Evolutionary conservation across 2,888 invertebrate genomes (phyloP), one percentile per base, ranked within the genome.

Genomic region (Entomobrya multifasciata): DNA sequence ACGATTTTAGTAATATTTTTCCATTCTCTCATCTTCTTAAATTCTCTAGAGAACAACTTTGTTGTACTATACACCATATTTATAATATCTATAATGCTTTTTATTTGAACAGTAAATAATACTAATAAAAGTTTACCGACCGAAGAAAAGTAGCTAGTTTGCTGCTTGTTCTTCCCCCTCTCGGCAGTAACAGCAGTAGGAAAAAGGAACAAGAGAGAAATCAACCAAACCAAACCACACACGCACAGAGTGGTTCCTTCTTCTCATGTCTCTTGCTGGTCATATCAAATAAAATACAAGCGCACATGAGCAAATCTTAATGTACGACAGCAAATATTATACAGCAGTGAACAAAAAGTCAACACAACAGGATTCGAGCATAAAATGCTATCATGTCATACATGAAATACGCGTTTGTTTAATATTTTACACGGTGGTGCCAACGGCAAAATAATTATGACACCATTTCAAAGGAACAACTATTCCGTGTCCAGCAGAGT

Each of bases 371-470:
- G 49, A 52, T 15, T 15, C 49, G 49, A 22, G 72, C 49, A 49
- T 52, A 72, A 72, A 72, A 72, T 72, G 72, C 49, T 72, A 72
- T 72, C 72, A 72, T 72, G 72, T 72, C 72, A 72, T 72, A 72
- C 49, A 72, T 72, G 72, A 72, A 72, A 72, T 72, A 72, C 72
- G 36, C 5, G 49, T 30, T 72, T 72, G 72, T 72, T 49, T 72
- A 72, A 49, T 72, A 72, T 72, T 36, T 36, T 72, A 25, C 72
- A 47, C 22, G 60, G 60, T 67, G 60, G 65, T 78, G 77, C 84
- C 55, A 84, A 60, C 77, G 78, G 84, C 67, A 78, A 84, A 84
- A 62, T 84, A 77, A 84, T 84, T 84, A 84, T 84, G 84, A 84
- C 84, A 84, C 77, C 77, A 77, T 78, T 55, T 78, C 36, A 82